Evolutionary conservation across 2,113 vertebrate species (phyloP), one percentile per base, ranked within the genome.

Genomic region (Burhinus bistriatus): DNA sequence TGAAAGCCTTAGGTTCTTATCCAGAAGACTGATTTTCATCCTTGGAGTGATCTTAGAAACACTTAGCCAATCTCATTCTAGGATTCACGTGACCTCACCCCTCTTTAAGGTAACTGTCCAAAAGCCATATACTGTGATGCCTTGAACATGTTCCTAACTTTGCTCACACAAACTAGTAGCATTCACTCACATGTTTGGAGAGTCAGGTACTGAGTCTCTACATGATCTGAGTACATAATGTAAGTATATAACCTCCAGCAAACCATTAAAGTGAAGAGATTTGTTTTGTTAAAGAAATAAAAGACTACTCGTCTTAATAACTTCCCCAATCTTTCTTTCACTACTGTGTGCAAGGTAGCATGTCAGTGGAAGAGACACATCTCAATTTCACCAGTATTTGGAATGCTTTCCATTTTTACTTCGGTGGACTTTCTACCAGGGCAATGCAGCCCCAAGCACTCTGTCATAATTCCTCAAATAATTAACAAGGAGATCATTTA

Each of bases 401-500:
- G 26, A 94, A 75, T 69, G 45, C 6, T 94, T 91, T 86, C 55
- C 32, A 38, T 79, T 93, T 91, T 85, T 70, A 40, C 62, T 73
- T 91, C 54, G 79, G 40, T 42, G 59, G 32, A 51, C 13, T 54
- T 91, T 95, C 81, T 68, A 89, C 26, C 9, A 78, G 51, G 51
- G 26, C 90, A 92, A 5, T 80, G 26, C 54, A 87, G 79, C 29
- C 84, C 32, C 69, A 94, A 79, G 58, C 66, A 77, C 52, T 88
- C 20, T 47, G n/a, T 87, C 94, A 73, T 82, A 91, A 89, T 69
- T 95, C 38, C 26, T 68, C 81, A 71, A 92, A 92, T 89, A 87
- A 93, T 93, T 88, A 95, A 91, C 79, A 72, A 85, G 89, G 61
- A 78, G 49, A 84, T 87, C 92, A 89, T 93, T 89, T 66, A 64